phyloP scores from a whole-genome alignment of 2,888 invertebrate genomes.

The Pemphredon lugubris region DNA sequence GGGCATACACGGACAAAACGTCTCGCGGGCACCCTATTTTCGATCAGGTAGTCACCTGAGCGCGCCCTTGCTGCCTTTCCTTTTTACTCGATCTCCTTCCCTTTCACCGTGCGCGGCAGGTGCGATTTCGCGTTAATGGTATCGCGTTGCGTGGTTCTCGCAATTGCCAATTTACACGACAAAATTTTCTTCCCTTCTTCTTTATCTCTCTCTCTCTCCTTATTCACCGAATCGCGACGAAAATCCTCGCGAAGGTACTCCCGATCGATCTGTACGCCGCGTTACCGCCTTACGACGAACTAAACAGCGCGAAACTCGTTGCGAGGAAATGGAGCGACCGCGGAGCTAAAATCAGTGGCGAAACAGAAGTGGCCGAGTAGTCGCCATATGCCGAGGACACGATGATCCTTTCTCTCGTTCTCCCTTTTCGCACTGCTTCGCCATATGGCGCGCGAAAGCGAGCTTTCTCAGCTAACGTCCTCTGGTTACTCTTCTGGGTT shows the following conservation, averaged over 20 bases:
- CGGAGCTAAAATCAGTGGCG: too few species aligned
- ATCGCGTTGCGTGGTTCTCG: conserved; percentile 34
- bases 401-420: conserved; percentile 53
- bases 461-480: conserved; percentile 56
- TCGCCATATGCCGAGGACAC: conserved; percentile 55
- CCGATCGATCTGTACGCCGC: too few species aligned
- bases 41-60: conserved; percentile 75
- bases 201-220: too few species aligned
- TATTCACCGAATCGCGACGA: too few species aligned
- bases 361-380: conserved; percentile 4
- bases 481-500: conserved; percentile 40
- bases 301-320: too few species aligned
- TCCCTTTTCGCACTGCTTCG: conserved; percentile 60
- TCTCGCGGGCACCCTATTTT: conserved; percentile 68
- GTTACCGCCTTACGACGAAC: too few species aligned
- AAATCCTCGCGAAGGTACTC: too few species aligned
- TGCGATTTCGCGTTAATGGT: conserved; percentile 47
- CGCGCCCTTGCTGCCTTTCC: conserved; percentile 50
- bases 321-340: too few species aligned
- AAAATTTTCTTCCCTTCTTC: background rate
- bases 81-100: conserved; percentile 52
- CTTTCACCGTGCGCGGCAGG: conserved; percentile 47
- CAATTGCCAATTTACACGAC: background rate
- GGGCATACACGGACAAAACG: conserved; percentile 62
- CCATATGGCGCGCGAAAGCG: conserved; percentile 72